These are phyloP conservation scores for Hydriomena furcata DNA, from an alignment of 2,888 invertebrate species.

Conservation along the genomic window DNA sequence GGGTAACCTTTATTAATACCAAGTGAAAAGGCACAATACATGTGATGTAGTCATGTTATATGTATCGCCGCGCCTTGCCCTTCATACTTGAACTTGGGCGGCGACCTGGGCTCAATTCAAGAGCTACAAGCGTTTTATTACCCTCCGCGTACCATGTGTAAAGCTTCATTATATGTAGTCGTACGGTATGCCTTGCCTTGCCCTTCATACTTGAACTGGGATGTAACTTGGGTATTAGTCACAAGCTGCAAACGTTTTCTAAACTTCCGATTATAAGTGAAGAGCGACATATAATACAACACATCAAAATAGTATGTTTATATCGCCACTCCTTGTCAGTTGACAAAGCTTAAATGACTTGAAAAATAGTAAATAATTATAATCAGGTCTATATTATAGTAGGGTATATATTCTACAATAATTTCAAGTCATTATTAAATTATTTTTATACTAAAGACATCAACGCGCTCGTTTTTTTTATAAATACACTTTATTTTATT, in stretches of 20 bases:
- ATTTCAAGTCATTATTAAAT: too few relatives aligned
- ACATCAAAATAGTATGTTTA: too few relatives aligned
- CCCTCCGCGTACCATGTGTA: too few relatives aligned
- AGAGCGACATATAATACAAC: too few relatives aligned
- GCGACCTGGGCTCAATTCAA: not conserved
- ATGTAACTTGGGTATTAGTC: conserved; percentile 35
- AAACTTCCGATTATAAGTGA: too few relatives aligned
- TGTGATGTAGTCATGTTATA: not conserved
- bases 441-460: conserved; percentile 9
- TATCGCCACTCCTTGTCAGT: too few relatives aligned
- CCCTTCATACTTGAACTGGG: conserved; percentile 75
- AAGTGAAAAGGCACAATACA: conserved; percentile 42
- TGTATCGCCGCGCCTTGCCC: not conserved
- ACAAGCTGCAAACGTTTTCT: conserved; percentile 19
- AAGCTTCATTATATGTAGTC: conserved; percentile 1
- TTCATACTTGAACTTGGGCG: conserved; percentile 20
- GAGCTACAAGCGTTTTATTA: too few relatives aligned
- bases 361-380: too few relatives aligned
- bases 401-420: too few relatives aligned
- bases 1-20: conserved; percentile 48
- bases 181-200: conserved; percentile 36
- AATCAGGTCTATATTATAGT: too few relatives aligned
- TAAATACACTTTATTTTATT: not conserved
- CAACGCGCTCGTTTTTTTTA: not conserved
- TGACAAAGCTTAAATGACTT: too few relatives aligned